Evolutionary conservation across 2,888 invertebrate genomes (phyloP), one percentile per base, ranked within the genome.

Genomic region (Geotrupes spiniger): DNA sequence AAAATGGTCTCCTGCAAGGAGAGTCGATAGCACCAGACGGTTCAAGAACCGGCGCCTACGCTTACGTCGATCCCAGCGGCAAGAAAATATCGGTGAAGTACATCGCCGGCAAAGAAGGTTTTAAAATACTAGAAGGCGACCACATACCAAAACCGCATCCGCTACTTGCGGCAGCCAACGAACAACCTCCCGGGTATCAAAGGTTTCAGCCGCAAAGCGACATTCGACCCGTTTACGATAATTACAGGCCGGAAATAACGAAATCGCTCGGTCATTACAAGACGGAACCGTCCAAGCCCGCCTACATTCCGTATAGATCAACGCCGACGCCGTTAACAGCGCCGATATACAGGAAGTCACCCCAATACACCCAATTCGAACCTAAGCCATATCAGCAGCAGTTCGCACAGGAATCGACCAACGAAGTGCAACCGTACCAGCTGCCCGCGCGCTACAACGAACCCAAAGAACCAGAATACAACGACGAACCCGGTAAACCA

Each of bases 21-120:
- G 85, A 85, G 63, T 78, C 77, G 52, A 84, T 85, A 26, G 78
- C 81, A 17, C 84, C 84, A 0, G 85, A 85, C 56, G 85, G 85
- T 2, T 79, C 81, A 36, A 70, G 85, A 49, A 78, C 79, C 1
- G 85, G 85, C 0, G 78, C 78, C 0, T 83, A 82, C 65, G 80
- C 81, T 58, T 83, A 83, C 72, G 79, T 81, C 50, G 84, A 84
- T 50, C 84, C 84, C 0, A 80, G 69, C 45, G 85, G 85, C 0
- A 80, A 81, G 63, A 75, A 81, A 11, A 81, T 85, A 52, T 80
- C 79, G 27, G 78, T 85, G 11, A 84, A 77, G 65, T 75, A 75
- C 49, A 73, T 74, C 2, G 76, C 73, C 4, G 72, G 73, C 33
- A 75, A 76, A 57, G 76, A 77, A 56, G 77, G 76, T 10, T 77